Conservation (phyloP, 2,888 invertebrate species). For the Hipparchia semele region DNA sequence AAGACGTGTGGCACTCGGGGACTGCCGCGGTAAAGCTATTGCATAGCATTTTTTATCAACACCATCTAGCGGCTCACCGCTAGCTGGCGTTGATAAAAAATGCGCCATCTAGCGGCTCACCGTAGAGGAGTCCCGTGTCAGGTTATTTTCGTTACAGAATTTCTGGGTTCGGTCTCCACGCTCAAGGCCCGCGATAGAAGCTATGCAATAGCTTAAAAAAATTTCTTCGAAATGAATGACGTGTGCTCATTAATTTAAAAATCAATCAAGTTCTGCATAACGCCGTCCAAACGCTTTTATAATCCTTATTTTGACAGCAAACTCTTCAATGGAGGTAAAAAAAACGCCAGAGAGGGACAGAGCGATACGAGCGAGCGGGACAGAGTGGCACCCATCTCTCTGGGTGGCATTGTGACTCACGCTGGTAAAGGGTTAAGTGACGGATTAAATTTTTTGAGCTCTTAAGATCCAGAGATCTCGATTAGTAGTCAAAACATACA, state of each 20-base stretch:
- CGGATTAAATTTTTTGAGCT: constrained; percentile 56
- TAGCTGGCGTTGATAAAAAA: no score
- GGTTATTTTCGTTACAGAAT: no score
- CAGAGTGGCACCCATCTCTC: constrained; percentile 45
- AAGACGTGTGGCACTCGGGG: no score
- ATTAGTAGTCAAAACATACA: constrained; percentile 37
- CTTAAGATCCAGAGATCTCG: constrained; percentile 34
- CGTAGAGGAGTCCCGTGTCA: no score
- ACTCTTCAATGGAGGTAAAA: constrained; percentile 74
- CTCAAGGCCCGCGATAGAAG: no score
- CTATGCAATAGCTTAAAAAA: no score
- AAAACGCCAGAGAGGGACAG: constrained; percentile 57
- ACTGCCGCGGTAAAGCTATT: no score
- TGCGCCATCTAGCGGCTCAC: no score
- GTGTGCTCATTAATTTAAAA: background rate
- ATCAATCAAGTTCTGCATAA: constrained; percentile 54
- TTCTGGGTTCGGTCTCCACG: no score
- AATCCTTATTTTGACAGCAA: constrained; percentile 83
- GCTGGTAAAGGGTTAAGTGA: constrained; percentile 55
- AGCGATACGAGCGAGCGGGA: constrained; percentile 54
- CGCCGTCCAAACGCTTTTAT: constrained; percentile 72
- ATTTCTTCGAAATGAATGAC: no score
- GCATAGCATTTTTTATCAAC: no score
- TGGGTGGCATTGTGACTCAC: constrained; percentile 79
- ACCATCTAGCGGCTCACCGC: no score